These are phyloP conservation scores for Okamejei kenojei DNA, from an alignment of 2,797 vertebrate species.

Conservation along the genomic window DNA sequence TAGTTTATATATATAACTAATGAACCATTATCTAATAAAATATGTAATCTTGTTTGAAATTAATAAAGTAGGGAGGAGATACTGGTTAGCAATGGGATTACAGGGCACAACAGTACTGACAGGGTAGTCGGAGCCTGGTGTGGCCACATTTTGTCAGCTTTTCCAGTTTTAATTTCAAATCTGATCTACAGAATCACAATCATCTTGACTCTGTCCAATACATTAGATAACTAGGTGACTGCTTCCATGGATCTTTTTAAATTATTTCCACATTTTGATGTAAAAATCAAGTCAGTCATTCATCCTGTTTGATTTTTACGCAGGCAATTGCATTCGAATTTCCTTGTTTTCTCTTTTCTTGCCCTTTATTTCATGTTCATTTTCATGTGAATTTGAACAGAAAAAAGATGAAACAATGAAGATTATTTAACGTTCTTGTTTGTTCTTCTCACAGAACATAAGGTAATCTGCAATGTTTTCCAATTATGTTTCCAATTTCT, in stretches of 20 bases:
- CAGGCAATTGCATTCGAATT: background rate
- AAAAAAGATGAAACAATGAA: too few relatives aligned
- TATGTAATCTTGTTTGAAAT: background rate
- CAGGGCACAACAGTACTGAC: too few relatives aligned
- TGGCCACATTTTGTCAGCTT: too few relatives aligned
- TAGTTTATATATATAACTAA: background rate
- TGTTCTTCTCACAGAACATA: background rate
- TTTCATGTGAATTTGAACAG: background rate
- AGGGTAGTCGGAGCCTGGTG: too few relatives aligned
- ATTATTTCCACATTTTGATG: background rate
- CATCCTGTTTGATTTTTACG: background rate
- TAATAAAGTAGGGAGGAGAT: too few relatives aligned
- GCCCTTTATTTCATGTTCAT: background rate
- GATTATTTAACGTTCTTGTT: too few relatives aligned
- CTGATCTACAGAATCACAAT: background rate
- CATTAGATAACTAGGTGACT: background rate
- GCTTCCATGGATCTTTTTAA: background rate
- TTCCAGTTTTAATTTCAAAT: too few relatives aligned
- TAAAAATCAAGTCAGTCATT: background rate
- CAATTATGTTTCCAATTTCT: too few relatives aligned
- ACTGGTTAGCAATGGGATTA: too few relatives aligned
- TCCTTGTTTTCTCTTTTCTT: background rate
- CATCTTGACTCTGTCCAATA: background rate
- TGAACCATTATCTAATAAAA: background rate
- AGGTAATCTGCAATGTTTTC: background rate